Base-by-base conservation (phyloP, 2,113 vertebrate genomes). In the Phalacrocorax pelagicus region DNA sequence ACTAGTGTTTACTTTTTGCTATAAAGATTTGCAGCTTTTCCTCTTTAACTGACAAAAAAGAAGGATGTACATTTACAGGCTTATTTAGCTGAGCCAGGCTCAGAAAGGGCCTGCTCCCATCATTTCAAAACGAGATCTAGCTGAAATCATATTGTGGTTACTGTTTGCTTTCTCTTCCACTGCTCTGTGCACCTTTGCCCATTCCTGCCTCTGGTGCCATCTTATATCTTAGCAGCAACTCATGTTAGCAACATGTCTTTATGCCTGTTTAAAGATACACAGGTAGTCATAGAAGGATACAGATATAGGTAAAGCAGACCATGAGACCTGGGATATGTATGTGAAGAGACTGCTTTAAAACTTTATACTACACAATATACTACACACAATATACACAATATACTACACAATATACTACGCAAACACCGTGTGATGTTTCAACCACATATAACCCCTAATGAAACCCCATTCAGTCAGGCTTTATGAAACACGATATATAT, bases 261-360 rank as follows among this genome's bases (percentile, higher is more conserved):
- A 24, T 27, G 20, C 3, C 23, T 63, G 27, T 42, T 77, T 51
- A 34, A 59, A 66, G 26, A 58, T 5, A 59, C 12, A 21, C 34
- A 80, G 62, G 32, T 11, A 49, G 36, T 69, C 15, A 27, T 0
- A 49, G 9, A 51, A 65, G 78, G 21, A 30, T 22, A 36, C 6
- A 81, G 34, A 30, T 18, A 49, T 1, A 27, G 30, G 13, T 38
- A 19, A 86, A 87, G 12, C 3, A 2, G 19, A 16, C 40, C 21
- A 17, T 32, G 30, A 74, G n/a, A 67, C 4, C 47, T 47, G n/a
- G 29, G 34, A 26, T 11, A n/a, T 0, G 0, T 49, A 42, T n/a
- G 6, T 16, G 38, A 91, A 71, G 5, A 79, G 20, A 40, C 14
- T 40, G 7, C 16, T 69, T 49, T n/a, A 82, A 90, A 82, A 5